Percentiles rank a stretch among this genome's conserved stretches.
Evolutionary conservation across 2,888 invertebrate genomes (phyloP).

Genomic region (Cryptus armator): DNA sequence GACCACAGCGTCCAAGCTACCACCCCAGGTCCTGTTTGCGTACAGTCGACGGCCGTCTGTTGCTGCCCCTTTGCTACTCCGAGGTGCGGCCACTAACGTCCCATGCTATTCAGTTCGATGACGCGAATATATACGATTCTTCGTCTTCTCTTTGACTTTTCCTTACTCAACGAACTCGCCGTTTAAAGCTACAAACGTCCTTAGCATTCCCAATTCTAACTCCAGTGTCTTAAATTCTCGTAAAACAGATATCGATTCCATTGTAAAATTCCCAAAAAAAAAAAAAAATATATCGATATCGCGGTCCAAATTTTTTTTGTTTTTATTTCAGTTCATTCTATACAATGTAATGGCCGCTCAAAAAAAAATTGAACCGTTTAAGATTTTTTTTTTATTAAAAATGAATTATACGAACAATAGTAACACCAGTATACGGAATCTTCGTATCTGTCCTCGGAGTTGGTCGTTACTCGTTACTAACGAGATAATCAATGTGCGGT

Average conservation of each 20-base stretch:
- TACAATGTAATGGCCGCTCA: too few relatives aligned
- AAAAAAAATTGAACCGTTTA: too few relatives aligned
- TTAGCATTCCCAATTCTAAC: too few relatives aligned
- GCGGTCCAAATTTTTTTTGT: too few relatives aligned
- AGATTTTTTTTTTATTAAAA: too few relatives aligned
- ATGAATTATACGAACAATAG: too few relatives aligned
- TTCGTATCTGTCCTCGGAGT: background rate
- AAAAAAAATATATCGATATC: too few relatives aligned
- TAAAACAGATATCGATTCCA: background rate
- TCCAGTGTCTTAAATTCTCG: too few relatives aligned
- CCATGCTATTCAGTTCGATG: constrained; percentile 1
- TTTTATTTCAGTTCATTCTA: too few relatives aligned
- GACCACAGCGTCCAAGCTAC: constrained; percentile 1
- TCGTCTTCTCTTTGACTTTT: background rate
- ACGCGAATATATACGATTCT: background rate
- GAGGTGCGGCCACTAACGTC: constrained; percentile 31
- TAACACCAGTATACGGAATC: too few relatives aligned
- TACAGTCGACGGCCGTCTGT: constrained; percentile 74
- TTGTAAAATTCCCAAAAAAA: too few relatives aligned
- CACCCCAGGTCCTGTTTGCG: constrained; percentile 71
- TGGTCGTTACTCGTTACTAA: background rate
- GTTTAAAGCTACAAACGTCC: background rate
- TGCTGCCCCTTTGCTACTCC: constrained; percentile 36
- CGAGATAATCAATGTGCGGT: constrained; percentile 74
- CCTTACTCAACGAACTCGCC: background rate